These are phyloP conservation scores for Chironomus tentans DNA, from an alignment of 2,888 invertebrate species.

Conservation along the genomic window DNA sequence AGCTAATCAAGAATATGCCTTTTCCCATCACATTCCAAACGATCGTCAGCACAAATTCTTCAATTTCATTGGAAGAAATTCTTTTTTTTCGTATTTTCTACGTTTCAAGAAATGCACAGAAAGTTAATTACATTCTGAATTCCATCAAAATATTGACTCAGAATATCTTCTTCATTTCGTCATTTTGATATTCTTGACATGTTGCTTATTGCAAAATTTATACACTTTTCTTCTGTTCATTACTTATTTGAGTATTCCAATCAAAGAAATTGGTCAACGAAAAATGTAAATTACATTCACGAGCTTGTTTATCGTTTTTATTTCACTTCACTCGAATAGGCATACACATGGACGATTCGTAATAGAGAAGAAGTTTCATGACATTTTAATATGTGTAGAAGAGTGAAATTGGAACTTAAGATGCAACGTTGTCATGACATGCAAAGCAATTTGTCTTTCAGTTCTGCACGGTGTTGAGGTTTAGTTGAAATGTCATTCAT, in stretches of 20 bases:
- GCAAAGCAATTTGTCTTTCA: not conserved
- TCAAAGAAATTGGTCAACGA: conserved; percentile 14
- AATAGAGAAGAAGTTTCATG: not conserved
- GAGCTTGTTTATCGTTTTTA: not conserved
- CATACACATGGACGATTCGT: not conserved
- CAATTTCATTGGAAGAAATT: not conserved
- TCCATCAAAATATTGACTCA: too few species aligned
- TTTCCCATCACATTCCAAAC: conserved; percentile 18
- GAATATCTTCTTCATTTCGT: too few species aligned
- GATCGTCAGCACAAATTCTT: not conserved
- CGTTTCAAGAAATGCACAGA: not conserved
- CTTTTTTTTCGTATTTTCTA: not conserved
- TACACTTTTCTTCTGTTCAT: too few species aligned
- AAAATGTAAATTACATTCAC: conserved; percentile 19
- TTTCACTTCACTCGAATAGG: too few species aligned
- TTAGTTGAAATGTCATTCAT: too few species aligned
- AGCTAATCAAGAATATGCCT: not conserved
- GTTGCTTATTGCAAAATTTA: too few species aligned
- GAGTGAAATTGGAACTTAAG: not conserved
- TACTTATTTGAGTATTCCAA: conserved; percentile 11
- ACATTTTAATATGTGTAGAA: not conserved
- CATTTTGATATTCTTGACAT: too few species aligned
- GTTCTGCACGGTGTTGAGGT: not conserved
- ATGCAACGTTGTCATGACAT: not conserved
- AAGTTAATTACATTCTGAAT: not conserved